These are phyloP conservation scores for Cheilosia vulpina DNA, from an alignment of 2,888 invertebrate genomes.

Conservation along the genomic window DNA sequence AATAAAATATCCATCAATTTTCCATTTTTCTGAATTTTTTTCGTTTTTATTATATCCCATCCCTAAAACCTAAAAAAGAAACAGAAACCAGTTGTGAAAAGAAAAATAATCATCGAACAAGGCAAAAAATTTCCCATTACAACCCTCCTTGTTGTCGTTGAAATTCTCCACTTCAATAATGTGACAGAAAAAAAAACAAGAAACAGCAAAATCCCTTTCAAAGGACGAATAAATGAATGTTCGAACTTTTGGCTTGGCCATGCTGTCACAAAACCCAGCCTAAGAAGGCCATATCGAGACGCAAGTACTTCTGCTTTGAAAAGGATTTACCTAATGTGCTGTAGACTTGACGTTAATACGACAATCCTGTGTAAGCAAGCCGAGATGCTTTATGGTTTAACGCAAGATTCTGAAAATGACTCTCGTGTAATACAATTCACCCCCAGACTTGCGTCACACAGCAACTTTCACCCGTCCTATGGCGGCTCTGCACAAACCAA, in stretches of 20 bases:
- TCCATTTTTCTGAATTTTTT: slow-evolving; percentile 33
- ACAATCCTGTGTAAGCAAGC: slow-evolving; percentile 47
- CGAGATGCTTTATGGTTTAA: slow-evolving; percentile 24
- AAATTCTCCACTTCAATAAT: slow-evolving; percentile 16
- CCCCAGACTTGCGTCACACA: slow-evolving; percentile 21
- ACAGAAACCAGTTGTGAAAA: slow-evolving; percentile 42
- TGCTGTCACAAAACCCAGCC: background rate
- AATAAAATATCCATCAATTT: slow-evolving; percentile 69
- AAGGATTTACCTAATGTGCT: slow-evolving; percentile 69
- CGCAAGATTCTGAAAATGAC: slow-evolving; percentile 8
- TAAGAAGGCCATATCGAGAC: slow-evolving; percentile 21
- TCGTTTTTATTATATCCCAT: background rate
- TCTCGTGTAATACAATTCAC: slow-evolving; percentile 7
- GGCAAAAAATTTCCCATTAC: slow-evolving; percentile 68
- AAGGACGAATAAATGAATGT: slow-evolving; percentile 35
- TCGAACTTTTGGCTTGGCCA: slow-evolving; percentile 9
- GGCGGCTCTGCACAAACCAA: background rate
- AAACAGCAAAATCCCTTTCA: slow-evolving; percentile 32
- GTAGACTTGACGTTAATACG: slow-evolving; percentile 63
- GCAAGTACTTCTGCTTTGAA: slow-evolving; percentile 48
- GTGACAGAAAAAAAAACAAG: slow-evolving; percentile 25
- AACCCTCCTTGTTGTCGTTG: slow-evolving; percentile 25
- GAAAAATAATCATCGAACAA: slow-evolving; percentile 68
- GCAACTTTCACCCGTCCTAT: background rate
- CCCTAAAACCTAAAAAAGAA: background rate